Conservation (phyloP, 2,888 invertebrate species). For the Orgyia antiqua region DNA sequence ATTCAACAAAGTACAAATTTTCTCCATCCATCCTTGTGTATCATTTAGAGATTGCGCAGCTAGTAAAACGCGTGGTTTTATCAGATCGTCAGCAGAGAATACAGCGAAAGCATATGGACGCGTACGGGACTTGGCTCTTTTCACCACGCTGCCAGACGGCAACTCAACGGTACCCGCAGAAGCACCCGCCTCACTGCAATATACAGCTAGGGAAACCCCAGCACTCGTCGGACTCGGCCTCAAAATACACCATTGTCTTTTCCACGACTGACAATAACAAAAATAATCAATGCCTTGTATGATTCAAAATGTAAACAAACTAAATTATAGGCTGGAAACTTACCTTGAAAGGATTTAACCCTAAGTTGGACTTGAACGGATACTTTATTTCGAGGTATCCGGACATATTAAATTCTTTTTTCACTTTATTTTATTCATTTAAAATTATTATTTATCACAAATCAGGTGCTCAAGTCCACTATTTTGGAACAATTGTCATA, state of each 20-base stretch:
- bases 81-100: conserved; percentile 74
- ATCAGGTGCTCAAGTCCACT: no score
- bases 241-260: conserved; percentile 81
- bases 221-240: conserved; percentile 73
- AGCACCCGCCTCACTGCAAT: conserved; percentile 71
- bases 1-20: conserved; percentile 73
- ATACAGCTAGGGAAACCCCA: conserved; percentile 76
- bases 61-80: conserved; percentile 81
- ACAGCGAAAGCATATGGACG: conserved; percentile 84
- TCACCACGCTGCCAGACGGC: conserved; percentile 78
- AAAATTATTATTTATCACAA: no score
- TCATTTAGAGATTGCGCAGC: conserved; percentile 81
- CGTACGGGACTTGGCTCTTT: conserved; percentile 82
- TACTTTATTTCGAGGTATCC: conserved; percentile 82
- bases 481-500: no score
- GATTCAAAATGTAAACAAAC: conserved; percentile 19
- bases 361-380: conserved; percentile 78
- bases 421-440: conserved; percentile 18
- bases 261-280: conserved; percentile 77
- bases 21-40: conserved; percentile 83
- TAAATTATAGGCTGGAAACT: conserved; percentile 25
- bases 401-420: conserved; percentile 49
- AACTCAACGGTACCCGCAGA: conserved; percentile 72
- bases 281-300: conserved; percentile 29
- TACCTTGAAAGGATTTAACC: conserved; percentile 82